Evolutionary conservation across 1,140 invertebrate species (phyloP).

Genomic region (Drosophila nasuta): DNA sequence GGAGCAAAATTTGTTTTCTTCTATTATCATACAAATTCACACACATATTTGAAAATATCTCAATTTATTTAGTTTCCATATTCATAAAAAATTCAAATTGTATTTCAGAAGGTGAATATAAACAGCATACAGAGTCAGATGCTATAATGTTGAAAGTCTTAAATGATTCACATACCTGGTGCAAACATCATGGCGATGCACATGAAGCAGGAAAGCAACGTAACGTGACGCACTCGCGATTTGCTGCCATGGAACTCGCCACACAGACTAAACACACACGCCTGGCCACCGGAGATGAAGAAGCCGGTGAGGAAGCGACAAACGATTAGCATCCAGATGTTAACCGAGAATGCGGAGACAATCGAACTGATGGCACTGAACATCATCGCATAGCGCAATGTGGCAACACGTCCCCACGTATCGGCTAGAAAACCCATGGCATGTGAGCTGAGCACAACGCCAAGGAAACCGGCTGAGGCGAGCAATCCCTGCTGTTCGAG

Average conservation of each 20-base stretch:
- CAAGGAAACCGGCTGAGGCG: constrained; percentile 88
- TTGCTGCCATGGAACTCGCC: constrained; percentile 88
- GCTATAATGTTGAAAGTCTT: no score
- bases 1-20: no score
- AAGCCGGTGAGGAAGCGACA: constrained; percentile 91
- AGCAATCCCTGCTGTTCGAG: constrained; percentile 88
- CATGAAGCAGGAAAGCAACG: constrained; percentile 89
- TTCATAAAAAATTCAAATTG: no score
- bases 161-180: constrained; percentile 85
- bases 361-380: constrained; percentile 88
- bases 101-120: no score
- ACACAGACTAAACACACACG: constrained; percentile 88
- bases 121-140: no score
- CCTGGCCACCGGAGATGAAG: constrained; percentile 88
- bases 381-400: constrained; percentile 89
- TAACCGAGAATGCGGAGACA: constrained; percentile 89
- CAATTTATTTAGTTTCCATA: no score
- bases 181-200: constrained; percentile 88
- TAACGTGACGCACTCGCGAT: constrained; percentile 84
- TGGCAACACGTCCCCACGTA: constrained; percentile 89
- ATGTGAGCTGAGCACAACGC: constrained; percentile 87
- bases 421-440: constrained; percentile 94
- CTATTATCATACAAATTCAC: no score
- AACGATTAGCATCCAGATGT: constrained; percentile 88
- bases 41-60: no score